Percentiles rank a stretch among this genome's conserved stretches.
Conservation (phyloP, 2,797 vertebrate species). For the Ptychobarbus kaznakovi region DNA sequence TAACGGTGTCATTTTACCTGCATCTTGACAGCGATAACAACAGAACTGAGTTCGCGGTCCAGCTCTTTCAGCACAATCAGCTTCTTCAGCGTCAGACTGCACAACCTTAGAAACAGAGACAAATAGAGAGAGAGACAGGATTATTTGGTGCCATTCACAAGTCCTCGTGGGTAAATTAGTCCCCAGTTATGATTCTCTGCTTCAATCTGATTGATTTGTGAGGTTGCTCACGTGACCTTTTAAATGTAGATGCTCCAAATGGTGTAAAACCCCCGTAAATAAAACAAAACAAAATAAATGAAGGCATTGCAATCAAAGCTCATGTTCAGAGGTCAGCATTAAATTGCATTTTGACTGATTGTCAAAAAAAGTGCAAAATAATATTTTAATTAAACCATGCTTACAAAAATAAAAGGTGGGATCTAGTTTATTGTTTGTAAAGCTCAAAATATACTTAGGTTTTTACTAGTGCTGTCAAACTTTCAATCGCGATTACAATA, state of each 20-base stretch:
- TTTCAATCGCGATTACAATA: no score
- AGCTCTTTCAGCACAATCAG: conserved; percentile 75
- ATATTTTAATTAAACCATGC: neutral
- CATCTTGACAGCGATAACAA: conserved; percentile 79
- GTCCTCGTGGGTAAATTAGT: neutral
- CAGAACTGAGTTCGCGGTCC: conserved; percentile 75
- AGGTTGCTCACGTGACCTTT: neutral
- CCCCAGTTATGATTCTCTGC: neutral
- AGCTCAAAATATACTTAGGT: no score
- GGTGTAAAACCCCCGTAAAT: no score
- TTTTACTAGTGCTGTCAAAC: no score
- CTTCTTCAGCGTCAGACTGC: conserved; percentile 79
- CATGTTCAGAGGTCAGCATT: neutral
- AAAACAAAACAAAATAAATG: neutral
- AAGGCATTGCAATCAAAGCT: no score
- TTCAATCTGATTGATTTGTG: neutral
- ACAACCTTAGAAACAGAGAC: conserved; percentile 66
- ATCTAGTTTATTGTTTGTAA: neutral
- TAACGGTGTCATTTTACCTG: conserved; percentile 65
- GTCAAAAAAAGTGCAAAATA: neutral
- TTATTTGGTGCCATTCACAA: conserved; percentile 27
- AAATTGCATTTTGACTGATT: conserved; percentile 5
- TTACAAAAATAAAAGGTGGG: neutral
- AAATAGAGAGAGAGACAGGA: neutral
- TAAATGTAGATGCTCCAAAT: neutral